phyloP scores from a whole-genome alignment of 2,888 invertebrate species.

The Rhingia campestris region DNA sequence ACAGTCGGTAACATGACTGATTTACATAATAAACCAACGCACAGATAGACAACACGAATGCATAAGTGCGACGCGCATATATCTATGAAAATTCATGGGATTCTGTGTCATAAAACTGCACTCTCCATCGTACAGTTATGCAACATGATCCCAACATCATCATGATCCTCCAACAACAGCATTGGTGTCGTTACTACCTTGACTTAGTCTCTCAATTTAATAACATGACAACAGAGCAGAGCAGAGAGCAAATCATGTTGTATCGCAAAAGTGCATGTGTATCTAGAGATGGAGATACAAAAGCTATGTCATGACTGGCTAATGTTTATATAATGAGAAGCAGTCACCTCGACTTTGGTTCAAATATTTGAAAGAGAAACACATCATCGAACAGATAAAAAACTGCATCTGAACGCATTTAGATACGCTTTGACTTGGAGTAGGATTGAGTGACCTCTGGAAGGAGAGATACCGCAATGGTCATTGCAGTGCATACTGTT shows the following conservation, averaged over 20 bases:
- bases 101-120: constrained; percentile 69
- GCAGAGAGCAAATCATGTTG: constrained; percentile 16
- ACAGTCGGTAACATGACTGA: constrained; percentile 40
- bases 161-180: constrained; percentile 13
- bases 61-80: constrained; percentile 16
- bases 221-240: constrained; percentile 30
- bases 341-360: constrained; percentile 60
- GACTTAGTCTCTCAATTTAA: constrained; percentile 66
- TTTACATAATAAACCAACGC: constrained; percentile 60
- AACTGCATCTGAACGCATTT: constrained; percentile 43
- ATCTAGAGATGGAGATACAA: constrained; percentile 56
- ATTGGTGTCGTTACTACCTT: constrained; percentile 61
- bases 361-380: constrained; percentile 1
- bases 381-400: background rate
- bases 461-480: constrained; percentile 27
- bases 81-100: constrained; percentile 33
- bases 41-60: constrained; percentile 2
- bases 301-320: constrained; percentile 62
- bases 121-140: constrained; percentile 68
- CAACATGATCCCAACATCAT: constrained; percentile 55
- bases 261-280: constrained; percentile 53
- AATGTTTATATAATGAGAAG: constrained; percentile 67
- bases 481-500: constrained; percentile 38
- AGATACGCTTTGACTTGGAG: constrained; percentile 41
- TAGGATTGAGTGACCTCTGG: constrained; percentile 52